Evolutionary conservation across 2,888 invertebrate genomes (phyloP), one percentile per base, ranked within the genome.

Genomic region (Ennomos quercinarius): DNA sequence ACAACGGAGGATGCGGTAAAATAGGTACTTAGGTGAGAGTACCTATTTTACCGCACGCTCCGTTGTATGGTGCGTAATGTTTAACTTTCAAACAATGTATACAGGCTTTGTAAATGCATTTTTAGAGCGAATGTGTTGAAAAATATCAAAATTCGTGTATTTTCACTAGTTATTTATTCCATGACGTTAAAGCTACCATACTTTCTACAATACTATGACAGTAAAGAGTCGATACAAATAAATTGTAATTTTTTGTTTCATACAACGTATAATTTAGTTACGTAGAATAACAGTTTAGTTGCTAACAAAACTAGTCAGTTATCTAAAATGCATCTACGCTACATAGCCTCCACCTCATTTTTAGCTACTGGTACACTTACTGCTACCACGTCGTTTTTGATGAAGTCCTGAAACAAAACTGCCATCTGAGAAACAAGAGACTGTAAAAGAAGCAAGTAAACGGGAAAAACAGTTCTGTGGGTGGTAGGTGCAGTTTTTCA

Each of bases 331-430:
- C 45, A 17, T 40, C 36, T 58, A 47, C 45, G 36, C 64, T 86
- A 86, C 71, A 88, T 81, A 77, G 83, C 81, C 76, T 88, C 88
- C 42, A 84, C 82, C 80, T 89, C 83, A 56, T 83, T 84, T 61
- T 87, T 86, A 36, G 84, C 70, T 53, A 80, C 73, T 12, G 76
- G 57, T n/a, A 69, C 73, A 60, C 72, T 76, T 9, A 73, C 66
- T 50, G 76, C 66, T 6, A 68, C 64, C 12, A 78, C 66, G 53
- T 86, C 84, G 57, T 76, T 78, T 71, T 89, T 89, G 47, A 84
- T 76, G 57, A 83, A 89, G 43, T 80, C 79, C 89, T 89, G 87
- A 51, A 87, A 71, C 62, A 74, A 68, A 66, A 54, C 54, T 57
- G 46, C 10, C 27, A 42, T 10, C 12, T 47, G 47, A 42, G 27